phyloP scores from a whole-genome alignment of 1,140 invertebrate species.

The Drosophila triauraria region DNA sequence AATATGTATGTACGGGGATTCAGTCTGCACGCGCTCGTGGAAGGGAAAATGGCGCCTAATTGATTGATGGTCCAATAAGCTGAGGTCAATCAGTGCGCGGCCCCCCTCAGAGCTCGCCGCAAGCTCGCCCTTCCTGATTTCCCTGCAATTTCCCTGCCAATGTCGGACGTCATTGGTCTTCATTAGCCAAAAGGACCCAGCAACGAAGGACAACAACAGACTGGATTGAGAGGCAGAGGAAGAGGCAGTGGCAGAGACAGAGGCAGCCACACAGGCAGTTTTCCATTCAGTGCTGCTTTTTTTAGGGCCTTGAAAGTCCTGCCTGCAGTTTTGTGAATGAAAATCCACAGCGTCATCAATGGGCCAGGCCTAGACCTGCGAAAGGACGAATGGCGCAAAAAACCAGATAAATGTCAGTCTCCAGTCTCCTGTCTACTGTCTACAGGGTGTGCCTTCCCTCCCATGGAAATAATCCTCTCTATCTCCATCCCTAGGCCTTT shows the following conservation, averaged over 20 bases:
- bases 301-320: conserved; percentile 57
- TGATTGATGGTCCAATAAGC: conserved; percentile 58
- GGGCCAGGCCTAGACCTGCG: conserved; percentile 8
- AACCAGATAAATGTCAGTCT: conserved; percentile 21
- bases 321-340: conserved; percentile 77
- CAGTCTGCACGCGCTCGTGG: conserved; percentile 26
- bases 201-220: conserved; percentile 7
- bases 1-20: conserved; percentile 30
- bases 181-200: conserved; percentile 42
- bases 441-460: too few species aligned
- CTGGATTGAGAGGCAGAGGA: neutral
- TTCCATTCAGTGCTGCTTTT: conserved; percentile 33
- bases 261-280: neutral
- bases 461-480: conserved; percentile 5
- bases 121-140: neutral
- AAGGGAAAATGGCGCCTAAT: conserved; percentile 49
- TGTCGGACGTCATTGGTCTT: conserved; percentile 57
- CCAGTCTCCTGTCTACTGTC: neutral
- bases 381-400: conserved; percentile 19
- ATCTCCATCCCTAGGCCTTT: neutral
- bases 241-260: neutral
- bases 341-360: conserved; percentile 67
- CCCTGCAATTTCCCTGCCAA: neutral
- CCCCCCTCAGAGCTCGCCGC: neutral
- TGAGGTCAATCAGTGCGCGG: conserved; percentile 46